Percentiles rank a stretch among this genome's conserved stretches.
Evolutionary conservation across 23 tunicate species (phyloP).

Genomic region (Halocynthia aurantium): DNA sequence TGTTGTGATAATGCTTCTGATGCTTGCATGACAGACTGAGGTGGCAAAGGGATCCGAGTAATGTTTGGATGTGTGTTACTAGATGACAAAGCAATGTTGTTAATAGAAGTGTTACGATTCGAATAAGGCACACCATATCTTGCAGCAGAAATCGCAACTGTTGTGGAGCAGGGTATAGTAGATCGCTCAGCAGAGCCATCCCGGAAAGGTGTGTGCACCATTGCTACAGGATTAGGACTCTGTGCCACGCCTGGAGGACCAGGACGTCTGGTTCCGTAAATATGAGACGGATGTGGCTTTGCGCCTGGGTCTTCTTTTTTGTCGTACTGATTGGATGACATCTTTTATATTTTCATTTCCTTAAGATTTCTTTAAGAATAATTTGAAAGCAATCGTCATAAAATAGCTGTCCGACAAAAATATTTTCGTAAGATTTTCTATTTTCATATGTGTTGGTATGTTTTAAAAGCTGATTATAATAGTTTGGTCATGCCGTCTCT

Average conservation of each 20-base stretch:
- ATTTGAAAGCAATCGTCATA: no score
- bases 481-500: no score
- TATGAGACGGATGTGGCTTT: neutral
- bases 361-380: no score
- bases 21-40: conserved; percentile 15
- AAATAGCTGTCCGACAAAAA: no score
- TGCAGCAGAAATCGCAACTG: conserved; percentile 8
- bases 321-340: conserved; percentile 22
- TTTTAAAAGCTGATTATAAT: no score
- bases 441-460: no score
- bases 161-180: conserved; percentile 9
- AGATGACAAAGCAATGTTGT: no score
- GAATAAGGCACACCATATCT: conserved; percentile 14
- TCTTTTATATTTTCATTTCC: neutral
- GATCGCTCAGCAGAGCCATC: conserved; percentile 16
- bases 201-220: conserved; percentile 10
- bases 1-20: conserved; percentile 12
- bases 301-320: conserved; percentile 18
- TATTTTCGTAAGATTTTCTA: no score
- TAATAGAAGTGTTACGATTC: conserved; percentile 6
- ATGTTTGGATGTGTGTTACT: neutral
- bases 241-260: conserved; percentile 10
- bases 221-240: conserved; percentile 7
- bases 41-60: conserved; percentile 6
- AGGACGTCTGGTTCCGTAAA: conserved; percentile 4